phyloP scores from a whole-genome alignment of 2,888 invertebrate genomes.

The Netelia melanura region DNA sequence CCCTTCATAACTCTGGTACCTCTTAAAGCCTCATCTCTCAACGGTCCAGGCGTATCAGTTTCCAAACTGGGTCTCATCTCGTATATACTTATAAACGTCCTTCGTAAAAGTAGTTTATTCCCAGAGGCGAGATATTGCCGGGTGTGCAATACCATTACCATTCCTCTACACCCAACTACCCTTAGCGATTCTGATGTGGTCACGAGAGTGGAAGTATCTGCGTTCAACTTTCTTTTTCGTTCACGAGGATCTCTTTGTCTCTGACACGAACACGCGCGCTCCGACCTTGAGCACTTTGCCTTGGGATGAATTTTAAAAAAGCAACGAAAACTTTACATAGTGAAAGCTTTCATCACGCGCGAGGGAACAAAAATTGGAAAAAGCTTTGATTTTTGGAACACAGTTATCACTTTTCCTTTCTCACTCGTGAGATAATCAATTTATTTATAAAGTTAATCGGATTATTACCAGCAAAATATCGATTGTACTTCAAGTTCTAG shows the following conservation, averaged over 20 bases:
- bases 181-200: constrained; percentile 25
- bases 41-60: constrained; percentile 59
- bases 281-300: not conserved
- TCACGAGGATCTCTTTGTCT: not conserved
- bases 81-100: constrained; percentile 4
- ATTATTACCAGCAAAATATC: too few species aligned
- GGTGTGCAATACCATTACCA: constrained; percentile 60
- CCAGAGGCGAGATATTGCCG: constrained; percentile 58
- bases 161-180: constrained; percentile 38
- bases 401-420: not conserved
- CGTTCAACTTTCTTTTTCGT: constrained; percentile 38
- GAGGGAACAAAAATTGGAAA: not conserved
- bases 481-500: not conserved
- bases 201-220: constrained; percentile 52
- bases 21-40: constrained; percentile 56
- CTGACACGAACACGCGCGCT: not conserved
- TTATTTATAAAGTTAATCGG: too few species aligned
- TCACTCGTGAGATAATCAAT: not conserved
- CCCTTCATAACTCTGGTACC: constrained; percentile 9
- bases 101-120: constrained; percentile 59
- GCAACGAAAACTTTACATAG: not conserved
- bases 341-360: not conserved
- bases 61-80: constrained; percentile 53
- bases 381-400: not conserved
- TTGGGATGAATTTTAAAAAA: not conserved